Percentiles rank a stretch among this genome's conserved stretches.
Conservation (phyloP, 2,797 vertebrate genomes). For the Argyrosomus regius region DNA sequence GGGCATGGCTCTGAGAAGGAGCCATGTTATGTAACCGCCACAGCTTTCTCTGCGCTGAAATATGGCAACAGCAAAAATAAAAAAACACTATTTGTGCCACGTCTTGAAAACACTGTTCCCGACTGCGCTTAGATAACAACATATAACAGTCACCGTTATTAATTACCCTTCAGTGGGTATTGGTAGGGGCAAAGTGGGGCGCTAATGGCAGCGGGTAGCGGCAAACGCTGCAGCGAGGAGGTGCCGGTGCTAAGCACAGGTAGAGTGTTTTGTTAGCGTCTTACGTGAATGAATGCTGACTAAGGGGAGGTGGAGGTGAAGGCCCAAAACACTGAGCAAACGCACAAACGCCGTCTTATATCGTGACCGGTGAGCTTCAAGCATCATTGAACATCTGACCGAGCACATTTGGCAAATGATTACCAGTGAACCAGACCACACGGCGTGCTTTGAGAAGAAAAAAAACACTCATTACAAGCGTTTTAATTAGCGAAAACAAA, state of each 20-base stretch:
- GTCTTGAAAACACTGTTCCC: slow-evolving; percentile 12
- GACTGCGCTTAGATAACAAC: slow-evolving; percentile 5
- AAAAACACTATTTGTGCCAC: background rate
- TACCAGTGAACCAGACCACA: background rate
- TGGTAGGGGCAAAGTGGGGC: slow-evolving; percentile 42
- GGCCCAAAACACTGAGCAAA: slow-evolving; percentile 12
- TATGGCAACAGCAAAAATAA: slow-evolving; percentile 7
- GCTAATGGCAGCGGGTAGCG: slow-evolving; percentile 55
- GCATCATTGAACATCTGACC: slow-evolving; percentile 13
- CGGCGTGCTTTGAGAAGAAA: background rate
- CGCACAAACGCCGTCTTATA: slow-evolving; percentile 1
- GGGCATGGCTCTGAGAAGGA: background rate
- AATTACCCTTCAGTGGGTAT: slow-evolving; percentile 30
- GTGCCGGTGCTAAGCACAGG: slow-evolving; percentile 45
- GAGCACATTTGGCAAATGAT: slow-evolving; percentile 4
- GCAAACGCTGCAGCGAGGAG: slow-evolving; percentile 34
- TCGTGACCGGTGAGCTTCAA: slow-evolving; percentile 40
- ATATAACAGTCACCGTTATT: background rate
- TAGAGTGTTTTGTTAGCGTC: slow-evolving; percentile 69
- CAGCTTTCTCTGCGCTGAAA: slow-evolving; percentile 20
- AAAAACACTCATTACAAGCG: background rate
- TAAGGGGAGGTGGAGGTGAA: background rate
- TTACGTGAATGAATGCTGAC: slow-evolving; percentile 35
- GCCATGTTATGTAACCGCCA: slow-evolving; percentile 13
- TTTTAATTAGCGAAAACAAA: slow-evolving; percentile 45